Base-by-base conservation (phyloP, 1,140 invertebrate species). In the Neodiprion virginianus region DNA sequence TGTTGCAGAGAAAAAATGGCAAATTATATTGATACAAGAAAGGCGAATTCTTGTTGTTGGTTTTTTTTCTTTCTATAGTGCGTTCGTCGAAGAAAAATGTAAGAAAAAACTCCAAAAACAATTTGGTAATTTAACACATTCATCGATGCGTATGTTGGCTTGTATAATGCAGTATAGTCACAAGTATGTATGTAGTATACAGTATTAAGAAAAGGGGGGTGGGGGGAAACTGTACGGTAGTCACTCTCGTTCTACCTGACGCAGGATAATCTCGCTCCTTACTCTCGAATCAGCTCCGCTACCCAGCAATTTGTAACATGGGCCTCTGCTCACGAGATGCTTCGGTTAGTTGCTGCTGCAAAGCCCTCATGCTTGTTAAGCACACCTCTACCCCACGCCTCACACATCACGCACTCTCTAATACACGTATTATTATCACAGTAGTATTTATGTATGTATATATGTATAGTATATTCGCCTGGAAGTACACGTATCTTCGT, bases 121-220 rank as follows among this genome's bases (percentile, higher is more conserved):
- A 5, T 40, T 40, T 40, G 53, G 53, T 40, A 73, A 49, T 47
- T 47, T 49, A 48, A 68, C 67, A 69, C 72, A 72, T 53, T 77
- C 71, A 69, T 48, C 67, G 65, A 65, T 70, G 66, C 28, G 69
- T 69, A 66, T 67, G 75, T 74, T 49, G 76, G 72, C 71, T 72
- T 76, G 11, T 72, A 23, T 73, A 50, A 17, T 11, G 65, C 66
- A 17, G 17, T 40, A 75, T 77, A 73, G 79, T 77, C 79, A 81
- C 79, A 77, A 80, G 78, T 79, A 79, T 76, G 73, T 78, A 76
- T 77, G 78, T 75, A 75, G 69, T 80, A 79, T 75, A 80, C 74
- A 78, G 40, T 80, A 75, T 76, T 76, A 79, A 76, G 50, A 76
- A 75, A 76, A 17, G 17, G 75, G 75, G 76, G 67, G 72, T 72